phyloP scores from a whole-genome alignment of 2,113 vertebrate genomes.

The Dermatemys mawii region DNA sequence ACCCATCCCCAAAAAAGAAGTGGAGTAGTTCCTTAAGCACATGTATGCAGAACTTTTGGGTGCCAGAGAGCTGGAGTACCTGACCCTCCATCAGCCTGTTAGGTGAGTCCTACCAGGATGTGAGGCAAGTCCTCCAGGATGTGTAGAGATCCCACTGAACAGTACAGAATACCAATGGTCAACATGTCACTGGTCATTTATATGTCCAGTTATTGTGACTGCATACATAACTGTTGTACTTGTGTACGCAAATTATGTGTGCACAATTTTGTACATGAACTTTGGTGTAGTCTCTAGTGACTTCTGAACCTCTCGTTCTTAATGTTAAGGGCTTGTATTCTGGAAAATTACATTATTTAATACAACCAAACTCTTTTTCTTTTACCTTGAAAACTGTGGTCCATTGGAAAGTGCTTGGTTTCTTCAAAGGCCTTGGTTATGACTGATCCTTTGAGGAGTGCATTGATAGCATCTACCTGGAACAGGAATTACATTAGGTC shows the following conservation, averaged over 20 bases:
- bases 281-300: neutral
- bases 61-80: neutral
- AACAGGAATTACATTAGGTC: neutral
- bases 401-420: slow-evolving; percentile 94
- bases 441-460: slow-evolving; percentile 90
- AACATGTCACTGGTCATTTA: neutral
- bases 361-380: neutral
- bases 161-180: neutral
- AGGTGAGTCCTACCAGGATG: too few species aligned
- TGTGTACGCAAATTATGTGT: rapidly evolving
- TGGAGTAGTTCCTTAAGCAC: slow-evolving; percentile 11
- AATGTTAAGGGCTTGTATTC: neutral
- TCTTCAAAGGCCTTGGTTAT: slow-evolving; percentile 96
- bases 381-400: slow-evolving; percentile 94
- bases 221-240: neutral
- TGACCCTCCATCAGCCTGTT: neutral
- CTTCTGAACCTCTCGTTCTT: neutral
- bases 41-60: neutral
- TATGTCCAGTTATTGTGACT: neutral
- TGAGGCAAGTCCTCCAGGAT: neutral
- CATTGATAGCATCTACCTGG: slow-evolving; percentile 95
- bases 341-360: slow-evolving; percentile 9
- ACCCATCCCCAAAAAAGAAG: slow-evolving; percentile 9
- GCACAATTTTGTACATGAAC: neutral
- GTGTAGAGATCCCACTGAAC: neutral